Conservation (phyloP, 1,140 invertebrate genomes). For the Anthonomus grandis region DNA sequence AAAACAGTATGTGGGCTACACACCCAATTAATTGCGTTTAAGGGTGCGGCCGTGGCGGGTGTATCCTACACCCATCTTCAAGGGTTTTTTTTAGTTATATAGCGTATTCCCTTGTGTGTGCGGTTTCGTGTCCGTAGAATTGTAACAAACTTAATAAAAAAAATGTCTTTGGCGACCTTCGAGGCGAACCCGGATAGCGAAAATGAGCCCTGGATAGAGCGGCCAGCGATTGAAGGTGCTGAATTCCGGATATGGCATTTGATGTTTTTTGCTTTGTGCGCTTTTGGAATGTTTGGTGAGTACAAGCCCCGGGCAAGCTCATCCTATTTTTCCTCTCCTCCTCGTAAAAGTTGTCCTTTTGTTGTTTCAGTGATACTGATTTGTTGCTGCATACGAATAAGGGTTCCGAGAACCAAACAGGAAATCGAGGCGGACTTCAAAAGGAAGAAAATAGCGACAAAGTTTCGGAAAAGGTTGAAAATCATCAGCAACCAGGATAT, state of each 20-base stretch:
- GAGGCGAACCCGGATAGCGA: slow-evolving; percentile 44
- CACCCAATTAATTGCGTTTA: no score
- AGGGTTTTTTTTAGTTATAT: not conserved
- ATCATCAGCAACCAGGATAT: slow-evolving; percentile 82
- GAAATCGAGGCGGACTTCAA: slow-evolving; percentile 90
- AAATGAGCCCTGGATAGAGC: slow-evolving; percentile 58
- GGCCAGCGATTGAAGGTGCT: slow-evolving; percentile 52
- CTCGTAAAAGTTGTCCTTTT: no score
- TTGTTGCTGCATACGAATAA: slow-evolving; percentile 82
- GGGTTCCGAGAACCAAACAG: slow-evolving; percentile 87
- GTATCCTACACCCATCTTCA: not conserved
- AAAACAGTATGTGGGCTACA: no score
- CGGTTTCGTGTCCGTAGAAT: slow-evolving; percentile 1
- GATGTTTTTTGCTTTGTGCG: slow-evolving; percentile 58
- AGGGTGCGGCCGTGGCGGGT: not conserved
- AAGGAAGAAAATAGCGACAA: slow-evolving; percentile 74
- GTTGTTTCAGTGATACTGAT: slow-evolving; percentile 64
- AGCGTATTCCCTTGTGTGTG: not conserved
- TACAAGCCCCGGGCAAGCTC: no score
- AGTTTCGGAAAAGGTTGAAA: slow-evolving; percentile 75
- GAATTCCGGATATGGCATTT: slow-evolving; percentile 64
- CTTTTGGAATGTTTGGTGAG: slow-evolving; percentile 56
- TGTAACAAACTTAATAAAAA: slow-evolving; percentile 5
- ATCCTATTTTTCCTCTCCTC: no score
- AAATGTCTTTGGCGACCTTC: slow-evolving; percentile 41